Evolutionary conservation across 1,140 invertebrate genomes (phyloP), one percentile per base, ranked within the genome.

Genomic region (Dolichoris vasculosae): DNA sequence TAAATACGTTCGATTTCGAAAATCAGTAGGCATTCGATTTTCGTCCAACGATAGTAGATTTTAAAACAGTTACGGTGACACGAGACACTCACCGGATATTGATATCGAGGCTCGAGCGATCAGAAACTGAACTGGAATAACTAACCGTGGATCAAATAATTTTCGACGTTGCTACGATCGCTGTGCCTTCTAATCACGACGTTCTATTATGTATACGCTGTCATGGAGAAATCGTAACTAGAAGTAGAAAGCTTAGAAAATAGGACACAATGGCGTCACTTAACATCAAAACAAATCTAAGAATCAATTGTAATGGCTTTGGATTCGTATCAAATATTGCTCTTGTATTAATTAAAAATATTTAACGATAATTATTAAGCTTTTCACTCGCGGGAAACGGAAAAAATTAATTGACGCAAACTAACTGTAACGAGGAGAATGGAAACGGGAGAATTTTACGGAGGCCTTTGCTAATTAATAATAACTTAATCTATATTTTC

Each of bases 181-280:
- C 43, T 26, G 2, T 26, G 55, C 3, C 23, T 26, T 32, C 38
- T 55, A 51, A 55, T 77, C 69, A 32, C n/a, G 75, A 35, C 40
- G 20, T 43, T 77, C 15, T 20, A 13, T 51, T 55, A 77, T 26
- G 15, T 77, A n/a, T 23, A 77, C 46, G 51, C 20, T 6, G 69
- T 4, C 46, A 17, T 55, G 30, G 17, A 51, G 46, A 77, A 77
- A 77, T 51, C 30, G 75, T 51, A 77, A 55, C 43, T 46, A 77
- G 30, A 51, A 40, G 46, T 59, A 63, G 51, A 78, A 78, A 78
- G 76, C 76, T 55, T 35, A 55, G 30, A 32, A 78, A 78, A 38
- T 59, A 35, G 32, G 76, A 78, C 51, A 59, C 17, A 11, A 40
- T 38, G 20, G 51, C 30, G 8, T 40, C 76, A 63, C 30, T 59